A percentile compares a stretch with the other conserved stretches of the same genome.
Evolutionary conservation across 2,113 vertebrate species (phyloP).

Genomic region (Gnathonemus longibarbis): DNA sequence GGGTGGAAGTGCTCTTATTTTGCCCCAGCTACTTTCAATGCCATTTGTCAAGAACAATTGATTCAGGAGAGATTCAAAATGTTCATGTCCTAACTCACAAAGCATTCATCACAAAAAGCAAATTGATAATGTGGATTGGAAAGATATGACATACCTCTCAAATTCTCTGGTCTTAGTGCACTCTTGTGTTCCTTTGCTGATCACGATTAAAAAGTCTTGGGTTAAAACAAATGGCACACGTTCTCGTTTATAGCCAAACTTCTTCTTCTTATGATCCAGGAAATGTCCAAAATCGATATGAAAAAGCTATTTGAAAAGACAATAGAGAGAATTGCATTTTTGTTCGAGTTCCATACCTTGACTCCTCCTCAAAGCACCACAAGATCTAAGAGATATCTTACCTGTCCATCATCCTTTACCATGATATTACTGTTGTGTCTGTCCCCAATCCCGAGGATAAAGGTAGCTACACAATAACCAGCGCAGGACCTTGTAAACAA

Average conservation of each 20-base stretch:
- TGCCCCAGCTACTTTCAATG: background rate
- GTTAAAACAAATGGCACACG: constrained; percentile 95
- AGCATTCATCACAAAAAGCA: background rate
- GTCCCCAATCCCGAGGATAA: constrained; percentile 95
- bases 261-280: constrained; percentile 98
- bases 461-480: constrained; percentile 95
- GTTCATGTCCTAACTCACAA: background rate
- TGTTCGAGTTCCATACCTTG: background rate
- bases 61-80: background rate
- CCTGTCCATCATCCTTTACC: constrained; percentile 98
- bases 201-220: constrained; percentile 96
- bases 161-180: constrained; percentile 97
- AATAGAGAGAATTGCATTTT: background rate
- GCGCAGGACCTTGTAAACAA: constrained; percentile 94
- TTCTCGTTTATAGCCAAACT: constrained; percentile 97
- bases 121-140: background rate
- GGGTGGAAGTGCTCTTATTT: background rate
- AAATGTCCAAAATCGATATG: constrained; percentile 99
- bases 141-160: constrained; percentile 68
- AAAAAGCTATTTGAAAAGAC: constrained; percentile 72
- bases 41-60: background rate
- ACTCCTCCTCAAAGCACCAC: background rate
- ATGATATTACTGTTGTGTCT: constrained; percentile 98
- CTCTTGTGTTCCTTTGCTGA: constrained; percentile 96
- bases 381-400: constrained; percentile 43